Conservation (phyloP, 1,140 invertebrate genomes). For the Hormaphis cornu region DNA sequence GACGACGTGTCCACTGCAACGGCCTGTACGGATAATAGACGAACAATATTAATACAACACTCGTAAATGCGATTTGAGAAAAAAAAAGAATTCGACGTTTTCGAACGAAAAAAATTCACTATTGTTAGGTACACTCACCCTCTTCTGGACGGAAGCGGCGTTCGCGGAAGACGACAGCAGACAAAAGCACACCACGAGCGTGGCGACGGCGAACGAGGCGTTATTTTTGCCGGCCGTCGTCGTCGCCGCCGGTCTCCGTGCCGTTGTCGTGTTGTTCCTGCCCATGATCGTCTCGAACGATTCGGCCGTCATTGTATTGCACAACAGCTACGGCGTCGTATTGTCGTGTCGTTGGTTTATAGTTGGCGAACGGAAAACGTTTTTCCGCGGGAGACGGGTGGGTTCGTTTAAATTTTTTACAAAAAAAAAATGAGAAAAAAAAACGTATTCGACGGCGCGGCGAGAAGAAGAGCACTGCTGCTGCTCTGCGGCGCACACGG, state of each 20-base stretch:
- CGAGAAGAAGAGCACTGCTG: neutral
- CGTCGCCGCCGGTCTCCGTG: neutral
- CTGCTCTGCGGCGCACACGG: too few species aligned
- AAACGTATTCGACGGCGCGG: too few species aligned
- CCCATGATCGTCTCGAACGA: neutral
- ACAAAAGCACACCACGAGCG: neutral
- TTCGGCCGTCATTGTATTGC: neutral
- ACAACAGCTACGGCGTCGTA: too few species aligned
- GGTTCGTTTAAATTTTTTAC: too few species aligned
- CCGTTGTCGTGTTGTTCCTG: neutral
- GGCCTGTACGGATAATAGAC: neutral
- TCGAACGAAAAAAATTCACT: too few species aligned
- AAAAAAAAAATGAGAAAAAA: neutral
- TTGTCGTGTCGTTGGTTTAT: too few species aligned
- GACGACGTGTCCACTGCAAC: constrained; percentile 15
- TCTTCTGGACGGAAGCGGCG: neutral
- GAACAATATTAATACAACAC: neutral
- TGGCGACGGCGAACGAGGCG: neutral
- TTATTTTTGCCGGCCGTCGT: neutral
- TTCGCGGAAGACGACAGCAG: neutral
- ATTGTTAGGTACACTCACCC: too few species aligned
- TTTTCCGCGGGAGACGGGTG: too few species aligned
- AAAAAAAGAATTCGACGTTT: too few species aligned
- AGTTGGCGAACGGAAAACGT: neutral
- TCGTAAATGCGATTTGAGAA: too few species aligned